These are phyloP conservation scores for Hydrotaea cyrtoneurina DNA, from an alignment of 2,888 invertebrate species.

Conservation along the genomic window DNA sequence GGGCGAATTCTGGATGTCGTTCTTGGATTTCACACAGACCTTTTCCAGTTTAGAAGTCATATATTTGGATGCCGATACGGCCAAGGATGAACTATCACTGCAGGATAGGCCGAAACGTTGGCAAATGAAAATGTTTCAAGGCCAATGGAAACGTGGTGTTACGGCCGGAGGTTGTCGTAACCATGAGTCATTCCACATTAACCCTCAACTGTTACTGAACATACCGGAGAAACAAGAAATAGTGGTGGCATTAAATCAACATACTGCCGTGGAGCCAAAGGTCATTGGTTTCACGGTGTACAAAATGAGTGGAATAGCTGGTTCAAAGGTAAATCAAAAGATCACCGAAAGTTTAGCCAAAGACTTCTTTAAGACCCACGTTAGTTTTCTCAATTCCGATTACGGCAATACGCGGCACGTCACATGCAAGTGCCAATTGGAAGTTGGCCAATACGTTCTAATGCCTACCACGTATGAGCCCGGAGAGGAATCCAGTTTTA, in stretches of 20 bases:
- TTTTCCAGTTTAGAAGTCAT: conserved; percentile 92
- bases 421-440: conserved; percentile 88
- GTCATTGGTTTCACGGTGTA: conserved; percentile 96
- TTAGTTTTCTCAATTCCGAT: conserved; percentile 92
- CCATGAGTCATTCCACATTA: conserved; percentile 95
- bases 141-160: conserved; percentile 92
- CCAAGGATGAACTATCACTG: conserved; percentile 90
- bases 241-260: conserved; percentile 92
- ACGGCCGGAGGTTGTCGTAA: conserved; percentile 95
- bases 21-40: conserved; percentile 89
- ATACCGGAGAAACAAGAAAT: conserved; percentile 91
- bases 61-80: conserved; percentile 92
- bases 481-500: conserved; percentile 93
- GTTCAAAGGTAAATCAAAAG: conserved; percentile 81
- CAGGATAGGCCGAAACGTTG: conserved; percentile 88
- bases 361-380: conserved; percentile 91
- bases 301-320: conserved; percentile 75
- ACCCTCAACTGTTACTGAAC: conserved; percentile 92
- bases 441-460: conserved; percentile 90
- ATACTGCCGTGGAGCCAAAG: conserved; percentile 95
- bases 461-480: conserved; percentile 96
- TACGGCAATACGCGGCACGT: conserved; percentile 96
- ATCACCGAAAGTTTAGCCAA: conserved; percentile 89
- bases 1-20: conserved; percentile 92
- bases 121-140: conserved; percentile 93